Evolutionary conservation across 2,797 vertebrate species (phyloP).

Genomic region (Mormyrus hasselquistii): DNA sequence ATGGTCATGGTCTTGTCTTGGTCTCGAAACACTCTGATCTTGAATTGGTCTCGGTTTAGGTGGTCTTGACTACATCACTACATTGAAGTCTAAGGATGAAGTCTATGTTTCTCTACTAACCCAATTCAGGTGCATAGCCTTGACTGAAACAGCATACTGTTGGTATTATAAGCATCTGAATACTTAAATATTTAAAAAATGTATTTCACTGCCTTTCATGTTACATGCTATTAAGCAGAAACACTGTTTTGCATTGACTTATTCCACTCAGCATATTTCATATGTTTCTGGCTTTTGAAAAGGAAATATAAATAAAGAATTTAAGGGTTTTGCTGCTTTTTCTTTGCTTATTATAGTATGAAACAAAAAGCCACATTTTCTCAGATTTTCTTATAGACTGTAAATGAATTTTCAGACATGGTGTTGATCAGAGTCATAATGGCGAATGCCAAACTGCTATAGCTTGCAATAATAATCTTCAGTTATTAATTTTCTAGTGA

Average conservation of each 20-base stretch:
- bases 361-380: not conserved
- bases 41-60: not conserved
- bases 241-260: not conserved
- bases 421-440: not conserved
- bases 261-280: not conserved
- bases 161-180: not conserved
- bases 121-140: not conserved
- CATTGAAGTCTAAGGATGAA: not conserved
- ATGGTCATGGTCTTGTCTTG: not conserved
- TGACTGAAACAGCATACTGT: not conserved
- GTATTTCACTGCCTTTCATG: not conserved
- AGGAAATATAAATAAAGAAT: not conserved
- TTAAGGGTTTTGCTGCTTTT: not conserved
- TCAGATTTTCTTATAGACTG: not conserved
- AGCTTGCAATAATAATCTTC: not conserved
- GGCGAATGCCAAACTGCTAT: not conserved
- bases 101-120: not conserved
- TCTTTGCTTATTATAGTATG: not conserved
- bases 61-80: not conserved
- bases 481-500: not conserved
- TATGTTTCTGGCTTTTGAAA: not conserved
- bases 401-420: not conserved
- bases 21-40: not conserved
- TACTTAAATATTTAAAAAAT: not conserved
- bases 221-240: not conserved